A percentile compares a stretch with the other conserved stretches of the same genome.
Conservation (phyloP, 2,797 vertebrate genomes). For the Decapterus maruadsi region DNA sequence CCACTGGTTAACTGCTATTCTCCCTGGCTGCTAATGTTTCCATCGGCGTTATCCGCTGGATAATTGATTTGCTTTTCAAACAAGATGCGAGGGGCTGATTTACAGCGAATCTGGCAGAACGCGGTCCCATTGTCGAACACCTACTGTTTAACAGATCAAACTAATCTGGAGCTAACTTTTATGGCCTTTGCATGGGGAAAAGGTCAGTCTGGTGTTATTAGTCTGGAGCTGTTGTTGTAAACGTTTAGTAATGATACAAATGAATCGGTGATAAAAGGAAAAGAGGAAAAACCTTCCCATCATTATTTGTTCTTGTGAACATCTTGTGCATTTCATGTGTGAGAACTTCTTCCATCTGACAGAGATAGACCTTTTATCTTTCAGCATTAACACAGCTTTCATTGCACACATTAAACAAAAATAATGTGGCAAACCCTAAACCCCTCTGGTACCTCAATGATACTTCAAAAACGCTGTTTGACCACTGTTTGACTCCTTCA, state of each 20-base stretch:
- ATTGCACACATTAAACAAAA: neutral
- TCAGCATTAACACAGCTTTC: neutral
- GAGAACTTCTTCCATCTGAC: too few relatives aligned
- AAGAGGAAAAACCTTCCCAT: neutral
- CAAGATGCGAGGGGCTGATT: neutral
- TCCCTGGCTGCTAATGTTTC: constrained; percentile 3
- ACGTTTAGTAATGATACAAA: neutral
- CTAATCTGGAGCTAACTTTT: neutral
- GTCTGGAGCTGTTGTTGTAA: neutral
- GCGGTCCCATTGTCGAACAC: neutral
- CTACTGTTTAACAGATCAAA: neutral
- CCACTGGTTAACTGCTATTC: neutral
- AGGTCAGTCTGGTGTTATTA: neutral
- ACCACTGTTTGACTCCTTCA: neutral
- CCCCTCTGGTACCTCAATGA: neutral
- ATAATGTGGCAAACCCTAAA: neutral
- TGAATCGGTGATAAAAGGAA: neutral
- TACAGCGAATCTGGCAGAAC: constrained; percentile 10
- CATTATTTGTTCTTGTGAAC: neutral
- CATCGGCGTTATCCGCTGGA: constrained; percentile 11
- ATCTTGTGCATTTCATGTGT: too few relatives aligned
- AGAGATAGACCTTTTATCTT: too few relatives aligned
- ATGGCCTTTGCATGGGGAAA: neutral
- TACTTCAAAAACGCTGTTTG: neutral
- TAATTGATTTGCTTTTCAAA: constrained; percentile 16